phyloP scores from a whole-genome alignment of 2,113 vertebrate species.

The Chloropsis hardwickii region DNA sequence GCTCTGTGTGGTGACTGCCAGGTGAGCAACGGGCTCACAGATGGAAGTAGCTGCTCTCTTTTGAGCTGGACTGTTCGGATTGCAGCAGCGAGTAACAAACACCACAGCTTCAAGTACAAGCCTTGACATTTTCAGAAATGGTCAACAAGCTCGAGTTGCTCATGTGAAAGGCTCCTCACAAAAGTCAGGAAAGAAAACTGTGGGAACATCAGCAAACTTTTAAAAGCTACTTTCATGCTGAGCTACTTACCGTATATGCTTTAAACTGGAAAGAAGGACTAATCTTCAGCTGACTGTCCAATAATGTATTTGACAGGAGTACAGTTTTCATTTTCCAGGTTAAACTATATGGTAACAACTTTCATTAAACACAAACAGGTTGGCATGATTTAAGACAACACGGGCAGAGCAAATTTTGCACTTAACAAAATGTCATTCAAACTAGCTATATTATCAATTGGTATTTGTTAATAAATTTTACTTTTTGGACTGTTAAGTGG shows the following conservation, averaged over 20 bases:
- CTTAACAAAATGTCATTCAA: neutral
- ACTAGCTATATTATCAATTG: neutral
- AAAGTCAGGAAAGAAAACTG: neutral
- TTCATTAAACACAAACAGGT: neutral
- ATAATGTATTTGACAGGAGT: neutral
- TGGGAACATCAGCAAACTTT: neutral
- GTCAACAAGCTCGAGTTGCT: neutral
- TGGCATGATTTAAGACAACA: neutral
- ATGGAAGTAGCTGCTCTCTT: neutral
- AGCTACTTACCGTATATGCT: neutral
- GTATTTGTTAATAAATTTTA: neutral
- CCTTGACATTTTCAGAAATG: neutral
- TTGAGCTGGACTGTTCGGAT: neutral
- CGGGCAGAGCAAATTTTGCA: neutral
- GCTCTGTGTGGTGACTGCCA: neutral
- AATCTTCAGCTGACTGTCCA: constrained; percentile 22
- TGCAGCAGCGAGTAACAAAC: rapidly evolving
- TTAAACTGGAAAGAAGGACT: neutral
- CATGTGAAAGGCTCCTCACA: neutral
- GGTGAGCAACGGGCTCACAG: neutral
- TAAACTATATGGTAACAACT: neutral
- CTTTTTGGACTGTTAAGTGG: neutral
- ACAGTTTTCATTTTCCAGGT: neutral
- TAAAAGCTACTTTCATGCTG: neutral
- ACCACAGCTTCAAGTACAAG: neutral